A percentile compares a stretch with the other conserved stretches of the same genome.
Conservation (phyloP, 2,113 vertebrate genomes). For the Polyodon spathula region DNA sequence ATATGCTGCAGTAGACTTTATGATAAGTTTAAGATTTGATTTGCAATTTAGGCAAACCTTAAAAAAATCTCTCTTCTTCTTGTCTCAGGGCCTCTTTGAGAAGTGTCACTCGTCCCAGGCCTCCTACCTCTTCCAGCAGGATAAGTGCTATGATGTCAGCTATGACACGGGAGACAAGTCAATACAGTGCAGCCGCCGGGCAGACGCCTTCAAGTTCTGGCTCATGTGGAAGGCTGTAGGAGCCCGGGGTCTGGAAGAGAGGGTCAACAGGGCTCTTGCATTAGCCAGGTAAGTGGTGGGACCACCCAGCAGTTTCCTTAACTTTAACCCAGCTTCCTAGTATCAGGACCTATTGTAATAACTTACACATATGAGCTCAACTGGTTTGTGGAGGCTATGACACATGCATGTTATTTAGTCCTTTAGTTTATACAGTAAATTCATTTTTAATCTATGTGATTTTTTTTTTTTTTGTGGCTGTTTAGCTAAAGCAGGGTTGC, state of each 20-base stretch:
- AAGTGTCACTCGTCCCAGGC: constrained; percentile 64
- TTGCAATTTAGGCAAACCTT: no score
- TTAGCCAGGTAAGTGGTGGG: constrained; percentile 52
- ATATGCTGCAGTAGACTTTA: no score
- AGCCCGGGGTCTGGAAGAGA: constrained; percentile 60
- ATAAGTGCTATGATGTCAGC: constrained; percentile 74
- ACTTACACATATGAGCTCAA: no score
- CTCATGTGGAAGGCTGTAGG: constrained; percentile 77
- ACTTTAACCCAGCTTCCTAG: neutral
- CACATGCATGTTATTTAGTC: no score
- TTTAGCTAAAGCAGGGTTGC: no score
- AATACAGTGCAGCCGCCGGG: constrained; percentile 73
- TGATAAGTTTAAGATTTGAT: no score
- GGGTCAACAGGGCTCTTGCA: constrained; percentile 65
- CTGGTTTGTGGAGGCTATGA: no score
- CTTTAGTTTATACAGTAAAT: no score
- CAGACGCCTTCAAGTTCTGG: constrained; percentile 74
- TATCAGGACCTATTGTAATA: neutral
- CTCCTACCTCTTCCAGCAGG: constrained; percentile 72
- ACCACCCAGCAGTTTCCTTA: neutral
- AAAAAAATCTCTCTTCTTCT: no score
- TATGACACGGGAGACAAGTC: constrained; percentile 77
- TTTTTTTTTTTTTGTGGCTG: no score
- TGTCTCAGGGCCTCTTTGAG: constrained; percentile 59
- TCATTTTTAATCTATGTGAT: no score